Percentiles rank a stretch among this genome's conserved stretches.
Conservation (phyloP, 2,888 invertebrate genomes). For the Himalopsyche anomala region DNA sequence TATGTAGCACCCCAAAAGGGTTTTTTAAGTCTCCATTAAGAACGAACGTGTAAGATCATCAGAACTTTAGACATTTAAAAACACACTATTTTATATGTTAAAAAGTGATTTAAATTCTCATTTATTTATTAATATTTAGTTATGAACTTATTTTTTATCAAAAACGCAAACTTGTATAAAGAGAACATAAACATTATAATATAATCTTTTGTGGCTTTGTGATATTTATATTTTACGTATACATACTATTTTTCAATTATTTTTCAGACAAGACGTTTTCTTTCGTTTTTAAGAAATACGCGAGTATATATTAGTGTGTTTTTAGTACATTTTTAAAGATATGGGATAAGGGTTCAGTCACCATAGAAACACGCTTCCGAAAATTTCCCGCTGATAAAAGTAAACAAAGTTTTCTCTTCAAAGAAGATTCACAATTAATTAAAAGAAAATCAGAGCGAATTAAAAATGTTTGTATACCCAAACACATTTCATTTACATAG, state of each 20-base stretch:
- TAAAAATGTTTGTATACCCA: not conserved
- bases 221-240: not conserved
- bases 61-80: no score
- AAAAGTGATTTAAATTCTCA: no score
- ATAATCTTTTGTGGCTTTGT: not conserved
- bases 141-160: not conserved
- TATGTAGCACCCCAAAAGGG: no score
- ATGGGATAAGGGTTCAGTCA: not conserved
- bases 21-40: no score
- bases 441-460: not conserved
- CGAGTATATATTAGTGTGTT: not conserved
- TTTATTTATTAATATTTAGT: no score
- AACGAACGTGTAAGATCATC: no score
- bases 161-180: not conserved
- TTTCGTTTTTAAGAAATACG: not conserved
- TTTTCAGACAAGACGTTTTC: not conserved
- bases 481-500: not conserved
- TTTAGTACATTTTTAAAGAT: not conserved
- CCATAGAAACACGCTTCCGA: not conserved
- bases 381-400: not conserved
- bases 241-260: not conserved
- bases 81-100: no score
- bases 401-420: not conserved
- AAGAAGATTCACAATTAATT: constrained; percentile 16
- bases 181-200: not conserved